A percentile compares a stretch with the other conserved stretches of the same genome.
Conservation (phyloP, 2,888 invertebrate genomes). For the Harmothoe impar region DNA sequence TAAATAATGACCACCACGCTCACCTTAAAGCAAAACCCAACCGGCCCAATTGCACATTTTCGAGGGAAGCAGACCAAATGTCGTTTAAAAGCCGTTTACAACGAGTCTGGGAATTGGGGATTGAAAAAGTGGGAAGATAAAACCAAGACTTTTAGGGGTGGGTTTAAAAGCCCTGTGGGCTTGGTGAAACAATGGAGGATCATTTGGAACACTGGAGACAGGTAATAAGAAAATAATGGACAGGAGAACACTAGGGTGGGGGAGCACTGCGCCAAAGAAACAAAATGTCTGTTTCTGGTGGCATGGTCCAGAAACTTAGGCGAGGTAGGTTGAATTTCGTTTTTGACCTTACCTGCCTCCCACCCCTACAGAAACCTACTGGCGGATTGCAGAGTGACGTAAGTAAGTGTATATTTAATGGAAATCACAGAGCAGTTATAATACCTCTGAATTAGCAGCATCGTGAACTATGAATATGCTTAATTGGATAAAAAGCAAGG, state of each 20-base stretch:
- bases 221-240: conserved; percentile 15
- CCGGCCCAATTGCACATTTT: background rate
- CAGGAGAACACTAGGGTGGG: background rate
- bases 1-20: background rate
- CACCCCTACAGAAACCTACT: no score
- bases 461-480: no score
- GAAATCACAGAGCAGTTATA: no score
- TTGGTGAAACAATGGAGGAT: background rate
- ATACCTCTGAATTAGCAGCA: no score
- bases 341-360: no score
- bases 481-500: no score
- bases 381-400: no score
- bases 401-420: no score
- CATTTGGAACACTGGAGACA: background rate
- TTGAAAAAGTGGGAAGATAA: background rate
- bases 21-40: background rate
- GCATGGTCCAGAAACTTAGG: no score
- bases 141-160: background rate
- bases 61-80: background rate
- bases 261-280: no score
- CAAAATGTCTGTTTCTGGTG: no score
- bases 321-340: no score
- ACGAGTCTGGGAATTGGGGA: background rate
- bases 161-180: background rate
- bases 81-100: background rate